Evolutionary conservation across 2,888 invertebrate species (phyloP).

Genomic region (Flabesymbios commensalis): DNA sequence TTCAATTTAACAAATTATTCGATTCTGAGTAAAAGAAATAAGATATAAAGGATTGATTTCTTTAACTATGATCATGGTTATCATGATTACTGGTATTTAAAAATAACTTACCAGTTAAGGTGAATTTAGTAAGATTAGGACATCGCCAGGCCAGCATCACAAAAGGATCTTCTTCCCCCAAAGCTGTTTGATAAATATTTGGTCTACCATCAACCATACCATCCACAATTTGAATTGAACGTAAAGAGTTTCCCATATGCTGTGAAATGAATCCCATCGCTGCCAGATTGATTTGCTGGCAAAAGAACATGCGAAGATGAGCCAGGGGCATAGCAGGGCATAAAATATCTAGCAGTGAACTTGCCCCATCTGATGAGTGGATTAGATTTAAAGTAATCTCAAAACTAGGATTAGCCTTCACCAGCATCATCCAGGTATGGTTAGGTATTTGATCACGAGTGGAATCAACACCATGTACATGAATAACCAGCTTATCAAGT

Average conservation of each 20-base stretch:
- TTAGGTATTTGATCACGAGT: constrained; percentile 71
- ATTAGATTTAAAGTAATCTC: constrained; percentile 69
- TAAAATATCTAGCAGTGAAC: constrained; percentile 69
- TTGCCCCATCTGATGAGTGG: constrained; percentile 71
- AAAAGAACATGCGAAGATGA: constrained; percentile 75
- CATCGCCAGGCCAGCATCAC: constrained; percentile 73
- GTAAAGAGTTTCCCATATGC: constrained; percentile 61
- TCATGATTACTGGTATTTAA: too few relatives aligned
- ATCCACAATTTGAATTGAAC: constrained; percentile 70
- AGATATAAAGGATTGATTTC: too few relatives aligned
- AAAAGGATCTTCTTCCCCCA: constrained; percentile 65
- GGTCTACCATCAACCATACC: constrained; percentile 51
- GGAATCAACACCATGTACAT: constrained; percentile 72
- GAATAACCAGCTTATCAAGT: constrained; percentile 67
- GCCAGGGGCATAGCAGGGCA: constrained; percentile 74
- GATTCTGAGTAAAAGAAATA: too few relatives aligned
- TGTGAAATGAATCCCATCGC: constrained; percentile 66
- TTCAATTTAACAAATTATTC: too few relatives aligned
- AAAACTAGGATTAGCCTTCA: constrained; percentile 65
- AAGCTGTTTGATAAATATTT: constrained; percentile 8
- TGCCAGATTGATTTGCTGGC: constrained; percentile 69
- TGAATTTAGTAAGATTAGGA: constrained; percentile 67
- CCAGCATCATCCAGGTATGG: constrained; percentile 69
- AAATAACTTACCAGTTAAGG: constrained; percentile 67
- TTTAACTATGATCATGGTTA: too few relatives aligned